phyloP scores from a whole-genome alignment of 2,113 vertebrate species.

The Falcunculus frontatus region DNA sequence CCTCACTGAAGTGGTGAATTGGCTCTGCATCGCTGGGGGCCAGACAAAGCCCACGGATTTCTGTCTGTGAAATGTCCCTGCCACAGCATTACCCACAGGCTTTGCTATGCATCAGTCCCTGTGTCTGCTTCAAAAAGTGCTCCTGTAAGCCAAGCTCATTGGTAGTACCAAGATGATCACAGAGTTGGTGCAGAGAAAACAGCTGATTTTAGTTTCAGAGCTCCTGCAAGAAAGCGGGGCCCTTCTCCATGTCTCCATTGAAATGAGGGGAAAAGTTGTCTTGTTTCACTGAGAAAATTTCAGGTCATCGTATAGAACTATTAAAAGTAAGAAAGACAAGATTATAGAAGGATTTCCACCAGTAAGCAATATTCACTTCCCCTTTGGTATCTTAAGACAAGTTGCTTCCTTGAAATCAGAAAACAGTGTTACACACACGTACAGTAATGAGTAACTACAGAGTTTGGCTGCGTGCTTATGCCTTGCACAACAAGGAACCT shows the following conservation, averaged over 20 bases:
- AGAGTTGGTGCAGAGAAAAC: not conserved
- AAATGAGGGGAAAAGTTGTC: not conserved
- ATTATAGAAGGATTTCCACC: not conserved
- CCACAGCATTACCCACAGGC: not conserved
- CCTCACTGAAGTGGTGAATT: not conserved
- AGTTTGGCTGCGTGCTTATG: not conserved
- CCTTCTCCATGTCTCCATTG: not conserved
- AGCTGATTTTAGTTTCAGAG: not conserved
- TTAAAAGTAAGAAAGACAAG: not conserved
- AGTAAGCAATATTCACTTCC: not conserved
- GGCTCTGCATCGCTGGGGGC: not conserved
- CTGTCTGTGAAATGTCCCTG: rapidly evolving
- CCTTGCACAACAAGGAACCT: not conserved
- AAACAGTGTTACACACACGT: not conserved
- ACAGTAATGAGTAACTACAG: not conserved
- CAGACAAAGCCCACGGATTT: not conserved
- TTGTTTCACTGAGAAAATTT: not conserved
- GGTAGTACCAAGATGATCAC: not conserved
- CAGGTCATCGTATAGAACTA: not conserved
- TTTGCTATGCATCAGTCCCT: not conserved
- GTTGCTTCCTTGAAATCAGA: not conserved
- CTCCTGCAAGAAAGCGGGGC: not conserved
- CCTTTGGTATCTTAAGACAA: not conserved
- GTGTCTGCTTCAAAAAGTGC: not conserved
- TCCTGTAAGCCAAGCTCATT: not conserved